Evolutionary conservation across 2,113 vertebrate genomes (phyloP), one percentile per base, ranked within the genome.

Genomic region (Cyrtonyx montezumae): DNA sequence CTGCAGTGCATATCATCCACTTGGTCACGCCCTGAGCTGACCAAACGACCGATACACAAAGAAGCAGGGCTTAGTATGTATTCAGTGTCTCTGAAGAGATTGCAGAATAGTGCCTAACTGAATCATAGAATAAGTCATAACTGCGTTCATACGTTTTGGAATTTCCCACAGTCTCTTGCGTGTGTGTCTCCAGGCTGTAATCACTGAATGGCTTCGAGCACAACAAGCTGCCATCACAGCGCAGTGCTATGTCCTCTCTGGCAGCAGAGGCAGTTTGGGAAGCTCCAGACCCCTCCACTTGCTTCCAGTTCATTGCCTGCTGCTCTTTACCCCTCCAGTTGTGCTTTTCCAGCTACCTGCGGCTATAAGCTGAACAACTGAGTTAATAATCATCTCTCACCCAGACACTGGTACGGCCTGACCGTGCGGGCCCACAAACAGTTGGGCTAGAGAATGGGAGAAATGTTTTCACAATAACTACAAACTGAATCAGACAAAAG

Each of bases 361-460:
- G 83, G 73, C 59, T 70, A 53, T 58, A 79, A 93, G 85, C 59
- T 26, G 81, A 61, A 42, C 13, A 76, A 68, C 43, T 73, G 80
- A 76, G 82, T 94, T 93, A 79, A 90, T 79, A 68, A 87, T 82
- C 78, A 46, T 91, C 88, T 82, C 89, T 84, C 61, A 79, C 56
- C 37, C 28, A 10, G 81, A 87, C 62, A 12, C 42, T 55, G 45
- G 53, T 65, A 63, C 36, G 93, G 82, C 56, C 70, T 67, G 75
- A 56, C 58, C 0, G 0, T 76, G 34, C 81, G 87, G 74, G 34
- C 74, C 66, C 70, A 79, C 63, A 46, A 48, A 13, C 19, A 43
- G 32, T n/a, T 75, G 69, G 84, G 88, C 67, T 85, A 82, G 66
- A 73, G 45, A 40, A 22, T 43, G 37, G 75, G 51, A 79, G 67